Conservation (phyloP, 2,113 vertebrate species). For the Chaetodon auriga region DNA sequence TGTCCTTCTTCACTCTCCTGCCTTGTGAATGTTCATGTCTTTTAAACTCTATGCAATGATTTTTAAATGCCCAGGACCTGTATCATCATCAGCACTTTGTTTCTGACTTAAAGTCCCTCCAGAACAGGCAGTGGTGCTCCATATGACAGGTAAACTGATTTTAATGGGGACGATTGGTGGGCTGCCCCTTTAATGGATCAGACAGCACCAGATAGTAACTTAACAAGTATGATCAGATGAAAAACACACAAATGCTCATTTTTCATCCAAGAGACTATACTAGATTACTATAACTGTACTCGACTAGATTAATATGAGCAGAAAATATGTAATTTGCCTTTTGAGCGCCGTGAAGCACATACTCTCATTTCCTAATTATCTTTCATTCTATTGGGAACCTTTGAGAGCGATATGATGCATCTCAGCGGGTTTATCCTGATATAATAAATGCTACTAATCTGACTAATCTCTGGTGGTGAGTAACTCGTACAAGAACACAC, state of each 20-base stretch:
- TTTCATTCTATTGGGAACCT: background rate
- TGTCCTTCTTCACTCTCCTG: too few relatives aligned
- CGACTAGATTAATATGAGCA: background rate
- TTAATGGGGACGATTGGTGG: too few relatives aligned
- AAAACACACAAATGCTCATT: background rate
- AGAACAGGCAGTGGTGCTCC: background rate
- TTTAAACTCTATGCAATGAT: too few relatives aligned
- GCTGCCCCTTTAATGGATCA: background rate
- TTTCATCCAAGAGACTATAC: background rate
- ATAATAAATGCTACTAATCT: background rate
- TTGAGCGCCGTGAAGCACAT: background rate
- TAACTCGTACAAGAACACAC: background rate
- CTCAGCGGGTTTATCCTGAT: background rate
- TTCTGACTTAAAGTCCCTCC: background rate
- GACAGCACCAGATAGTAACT: background rate
- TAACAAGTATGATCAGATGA: background rate
- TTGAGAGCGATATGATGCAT: background rate
- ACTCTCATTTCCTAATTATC: background rate
- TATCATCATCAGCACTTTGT: too few relatives aligned
- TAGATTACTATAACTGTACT: background rate
- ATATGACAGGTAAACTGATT: background rate
- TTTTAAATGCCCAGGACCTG: too few relatives aligned
- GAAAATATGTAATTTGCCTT: background rate
- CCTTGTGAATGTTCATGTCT: too few relatives aligned
- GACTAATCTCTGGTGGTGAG: background rate